Base-by-base conservation (phyloP, 2,113 vertebrate species). In the Stictonetta naevosa region DNA sequence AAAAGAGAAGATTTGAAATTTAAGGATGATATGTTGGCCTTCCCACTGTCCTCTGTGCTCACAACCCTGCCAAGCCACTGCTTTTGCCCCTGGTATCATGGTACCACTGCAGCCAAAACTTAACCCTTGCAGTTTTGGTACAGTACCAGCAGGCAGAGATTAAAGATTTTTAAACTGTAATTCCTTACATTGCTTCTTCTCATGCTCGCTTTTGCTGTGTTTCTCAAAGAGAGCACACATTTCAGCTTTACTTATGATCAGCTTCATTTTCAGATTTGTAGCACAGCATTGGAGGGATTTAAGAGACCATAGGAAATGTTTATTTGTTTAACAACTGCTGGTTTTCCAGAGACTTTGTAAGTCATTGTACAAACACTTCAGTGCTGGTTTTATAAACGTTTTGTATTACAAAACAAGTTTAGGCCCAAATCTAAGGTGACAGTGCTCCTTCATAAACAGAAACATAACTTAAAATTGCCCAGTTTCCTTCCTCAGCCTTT, bases 331-430 rank as follows among this genome's bases (percentile, higher is more conserved):
- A 94, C 58, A 93, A 82, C 56, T 4, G 2, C 46, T 83, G 55
- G 8, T 79, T 88, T 95, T 89, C 56, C 48, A 92, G 50, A 88
- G 66, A 82, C 62, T 81, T 89, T 69, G 6, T 74, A 94, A 93
- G 84, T 88, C 86, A 79, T 68, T 88, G 83, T 2, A 93, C 76
- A 95, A 92, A 96, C 74, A 93, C 58, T 62, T 76, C 25, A 44
- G 71, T 34, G 42, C 53, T 89, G 53, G 26, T 73, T 94, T 96
- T 88, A 93, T 85, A 93, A 96, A 95, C 64, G 20, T 81, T 63
- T 40, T 71, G 77, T n/a, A 93, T 56, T 69, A 96, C 55, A 93
- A 93, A 96, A 77, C 40, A 78, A 92, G 75, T 88, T 93, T 81
- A 20, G 40, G 25, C 12, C 66, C 40, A 66, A 88, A 86, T 88